Conservation (phyloP, 2,113 vertebrate species). For the Electrona antarctica region DNA sequence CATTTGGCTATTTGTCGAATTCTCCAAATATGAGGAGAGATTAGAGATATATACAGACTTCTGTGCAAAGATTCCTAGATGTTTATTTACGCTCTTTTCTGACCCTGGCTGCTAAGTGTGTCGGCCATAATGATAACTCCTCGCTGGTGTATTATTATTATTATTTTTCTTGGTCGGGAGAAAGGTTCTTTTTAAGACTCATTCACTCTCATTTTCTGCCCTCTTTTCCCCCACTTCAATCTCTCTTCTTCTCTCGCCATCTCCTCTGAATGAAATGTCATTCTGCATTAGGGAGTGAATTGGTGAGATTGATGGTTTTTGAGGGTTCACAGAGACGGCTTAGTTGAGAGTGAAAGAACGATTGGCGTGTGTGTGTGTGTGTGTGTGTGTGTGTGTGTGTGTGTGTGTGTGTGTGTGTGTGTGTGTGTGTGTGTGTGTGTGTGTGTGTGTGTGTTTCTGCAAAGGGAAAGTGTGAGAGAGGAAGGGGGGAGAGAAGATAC, state of each 20-base stretch:
- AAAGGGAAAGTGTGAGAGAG: conserved; percentile 15
- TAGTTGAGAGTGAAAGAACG: conserved; percentile 55
- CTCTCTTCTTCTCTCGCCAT: conserved; percentile 49
- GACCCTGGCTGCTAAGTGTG: conserved; percentile 4
- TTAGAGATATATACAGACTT: too few relatives aligned
- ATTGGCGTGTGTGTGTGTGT: background rate
- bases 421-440: background rate
- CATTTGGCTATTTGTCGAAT: too few relatives aligned
- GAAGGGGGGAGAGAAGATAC: conserved; percentile 32
- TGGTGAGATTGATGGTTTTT: conserved; percentile 69
- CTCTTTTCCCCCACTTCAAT: conserved; percentile 60
- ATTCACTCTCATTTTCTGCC: conserved; percentile 58
- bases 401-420: conserved; percentile 38
- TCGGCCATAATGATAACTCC: conserved; percentile 43
- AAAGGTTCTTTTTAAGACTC: conserved; percentile 43
- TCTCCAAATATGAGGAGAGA: too few relatives aligned
- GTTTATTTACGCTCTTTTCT: conserved; percentile 13
- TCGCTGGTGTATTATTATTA: conserved; percentile 47
- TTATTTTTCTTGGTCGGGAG: conserved; percentile 16
- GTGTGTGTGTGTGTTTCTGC: conserved; percentile 17
- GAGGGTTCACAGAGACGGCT: conserved; percentile 61
- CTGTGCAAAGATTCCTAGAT: too few relatives aligned
- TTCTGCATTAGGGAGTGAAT: conserved; percentile 68
- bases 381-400: background rate
- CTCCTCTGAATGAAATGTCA: conserved; percentile 64